Evolutionary conservation across 2,797 vertebrate genomes (phyloP), one percentile per base, ranked within the genome.

Genomic region (Catamblyrhynchus diadema): DNA sequence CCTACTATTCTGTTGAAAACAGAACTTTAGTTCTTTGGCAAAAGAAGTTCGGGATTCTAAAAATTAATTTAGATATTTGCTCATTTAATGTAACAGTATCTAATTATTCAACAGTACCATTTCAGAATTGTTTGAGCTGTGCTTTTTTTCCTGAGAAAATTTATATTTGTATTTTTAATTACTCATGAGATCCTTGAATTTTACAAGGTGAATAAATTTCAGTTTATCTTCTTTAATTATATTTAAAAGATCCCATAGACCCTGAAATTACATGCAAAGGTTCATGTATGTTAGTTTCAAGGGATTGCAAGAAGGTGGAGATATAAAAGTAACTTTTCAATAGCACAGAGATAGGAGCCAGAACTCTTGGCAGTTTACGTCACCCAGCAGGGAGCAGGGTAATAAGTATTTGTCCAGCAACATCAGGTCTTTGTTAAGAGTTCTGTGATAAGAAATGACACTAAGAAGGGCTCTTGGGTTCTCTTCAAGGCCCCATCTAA

Each of bases 341-440:
- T 10, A 83, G 30, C 53, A 33, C n/a, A 66, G 27, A 79, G 77
- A 37, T 39, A 70, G 81, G 62, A 94, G 44, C 33, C 19, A 67
- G 48, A 94, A 39, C n/a, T 60, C 59, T 50, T 59, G 30, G 51
- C 50, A 81, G 64, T 7, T 95, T 84, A 69, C 67, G 67, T 84
- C 87, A 94, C 35, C 53, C 13, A 19, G 73, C 51, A 94, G 90
- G 73, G 33, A 88, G 28, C 30, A 79, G 53, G 65, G 10, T 30
- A 64, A 14, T 39, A 56, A 66, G 69, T 39, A 57, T 67, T 90
- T 66, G 67, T 77, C 56, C 71, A 81, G 62, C 30, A 94, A 79
- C 74, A 94, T 86, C 80, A 95, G 86, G 79, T 81, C 94, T 97
- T 83, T 10, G 3, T 96, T 95, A 97, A 87, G 62, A 54, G 77